These are phyloP conservation scores for Agelastica alni DNA, from an alignment of 2,888 invertebrate species.

Conservation along the genomic window DNA sequence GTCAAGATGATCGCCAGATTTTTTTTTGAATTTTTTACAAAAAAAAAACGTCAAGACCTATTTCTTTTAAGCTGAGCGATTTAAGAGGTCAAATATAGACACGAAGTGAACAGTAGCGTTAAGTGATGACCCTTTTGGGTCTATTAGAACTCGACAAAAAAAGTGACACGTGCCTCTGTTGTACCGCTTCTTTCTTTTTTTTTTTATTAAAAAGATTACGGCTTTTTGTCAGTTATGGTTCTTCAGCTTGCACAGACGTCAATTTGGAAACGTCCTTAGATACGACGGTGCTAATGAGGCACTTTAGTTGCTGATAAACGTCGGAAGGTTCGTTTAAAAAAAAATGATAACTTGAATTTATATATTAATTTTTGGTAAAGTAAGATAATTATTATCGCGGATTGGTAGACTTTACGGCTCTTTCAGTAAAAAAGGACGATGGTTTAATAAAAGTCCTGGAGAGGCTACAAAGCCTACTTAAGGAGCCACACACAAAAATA, in stretches of 20 bases:
- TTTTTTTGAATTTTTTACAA: too few species aligned
- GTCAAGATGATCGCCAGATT: too few species aligned
- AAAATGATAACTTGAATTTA: background rate
- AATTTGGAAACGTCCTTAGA: conserved; percentile 14
- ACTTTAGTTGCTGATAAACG: conserved; percentile 9
- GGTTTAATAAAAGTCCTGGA: too few species aligned
- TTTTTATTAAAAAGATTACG: conserved; percentile 16
- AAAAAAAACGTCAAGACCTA: too few species aligned
- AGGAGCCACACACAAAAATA: too few species aligned
- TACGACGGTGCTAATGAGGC: conserved; percentile 15
- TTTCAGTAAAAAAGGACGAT: too few species aligned
- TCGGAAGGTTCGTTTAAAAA: conserved; percentile 1
- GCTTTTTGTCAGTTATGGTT: conserved; percentile 8
- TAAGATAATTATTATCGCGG: too few species aligned
- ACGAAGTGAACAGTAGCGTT: conserved; percentile 20
- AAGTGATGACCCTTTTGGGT: conserved; percentile 31
- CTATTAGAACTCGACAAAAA: conserved; percentile 26
- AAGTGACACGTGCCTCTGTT: conserved; percentile 26
- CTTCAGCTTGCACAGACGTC: conserved; percentile 15
- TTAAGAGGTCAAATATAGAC: conserved; percentile 29
- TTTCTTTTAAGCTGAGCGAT: conserved; percentile 17
- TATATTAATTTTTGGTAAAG: too few species aligned
- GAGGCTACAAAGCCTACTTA: too few species aligned
- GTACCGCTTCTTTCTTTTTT: too few species aligned
- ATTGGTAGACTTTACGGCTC: too few species aligned